phyloP scores from a whole-genome alignment of 2,113 vertebrate species.

The Nanorana parkeri region DNA sequence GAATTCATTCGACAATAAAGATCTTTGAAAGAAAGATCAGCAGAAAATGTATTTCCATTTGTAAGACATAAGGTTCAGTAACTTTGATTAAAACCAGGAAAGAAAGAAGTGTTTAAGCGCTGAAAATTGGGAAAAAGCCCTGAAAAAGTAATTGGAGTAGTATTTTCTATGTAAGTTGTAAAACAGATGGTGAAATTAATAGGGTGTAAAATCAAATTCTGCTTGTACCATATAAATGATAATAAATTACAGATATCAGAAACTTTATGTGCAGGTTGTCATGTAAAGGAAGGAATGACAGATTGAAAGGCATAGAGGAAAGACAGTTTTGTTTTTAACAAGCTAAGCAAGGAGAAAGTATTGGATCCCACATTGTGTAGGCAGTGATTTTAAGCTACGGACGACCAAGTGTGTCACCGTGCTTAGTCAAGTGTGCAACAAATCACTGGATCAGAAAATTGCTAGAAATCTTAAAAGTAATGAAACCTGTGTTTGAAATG shows the following conservation, averaged over 20 bases:
- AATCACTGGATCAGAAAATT: constrained; percentile 4
- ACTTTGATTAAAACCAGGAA: constrained; percentile 40
- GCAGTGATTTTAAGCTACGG: constrained; percentile 16
- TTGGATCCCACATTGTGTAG: constrained; percentile 37
- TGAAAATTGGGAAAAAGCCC: constrained; percentile 32
- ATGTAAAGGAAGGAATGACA: constrained; percentile 46
- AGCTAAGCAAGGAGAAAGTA: constrained; percentile 8
- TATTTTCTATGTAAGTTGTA: constrained; percentile 48
- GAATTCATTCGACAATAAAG: not conserved
- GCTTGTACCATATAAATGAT: constrained; percentile 50
- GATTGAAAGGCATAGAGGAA: constrained; percentile 17
- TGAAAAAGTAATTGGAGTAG: constrained; percentile 47
- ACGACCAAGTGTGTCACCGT: not conserved
- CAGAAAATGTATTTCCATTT: constrained; percentile 33
- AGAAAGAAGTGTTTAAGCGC: constrained; percentile 10
- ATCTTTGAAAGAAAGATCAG: constrained; percentile 20
- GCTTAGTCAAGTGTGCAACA: constrained; percentile 14
- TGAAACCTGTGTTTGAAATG: not conserved
- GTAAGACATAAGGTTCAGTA: constrained; percentile 20
- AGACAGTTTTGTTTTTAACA: constrained; percentile 41
- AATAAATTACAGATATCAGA: constrained; percentile 56
- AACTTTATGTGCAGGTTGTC: constrained; percentile 52
- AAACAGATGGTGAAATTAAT: constrained; percentile 56
- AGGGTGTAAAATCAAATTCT: constrained; percentile 56
- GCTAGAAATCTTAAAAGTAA: not conserved